Base-by-base conservation (phyloP, 2,113 vertebrate species). In the Platysteira castanea region DNA sequence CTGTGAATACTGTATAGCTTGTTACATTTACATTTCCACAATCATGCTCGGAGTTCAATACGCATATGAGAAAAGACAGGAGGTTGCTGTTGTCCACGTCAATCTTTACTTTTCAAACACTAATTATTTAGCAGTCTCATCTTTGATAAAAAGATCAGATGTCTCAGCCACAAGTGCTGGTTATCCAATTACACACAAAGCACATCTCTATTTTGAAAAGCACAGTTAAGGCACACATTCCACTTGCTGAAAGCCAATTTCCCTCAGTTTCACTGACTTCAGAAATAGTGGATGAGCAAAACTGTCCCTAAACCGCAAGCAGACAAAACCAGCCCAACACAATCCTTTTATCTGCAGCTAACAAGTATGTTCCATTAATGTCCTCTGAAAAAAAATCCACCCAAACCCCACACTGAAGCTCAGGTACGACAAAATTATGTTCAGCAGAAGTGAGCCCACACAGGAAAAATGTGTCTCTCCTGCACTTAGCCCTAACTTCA, bases 171-270 rank as follows among this genome's bases (percentile, higher is more conserved):
- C 54, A 52, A 90, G 54, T 80, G 71, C 41, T 86, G 35, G 46
- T 88, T 86, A 80, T 73, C 67, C 90, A 93, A 57, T 63, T 73
- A 85, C 54, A 74, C 41, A 70, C 47, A 89, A 57, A 89, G 46
- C 41, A 89, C 50, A 69, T 27, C 13, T 76, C 1, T 67, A 7
- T 50, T 90, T 83, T 60, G 52, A 76, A 89, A 87, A 91, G 60
- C 24, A 47, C 18, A 59, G 80, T 77, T 80, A 85, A 88, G 33
- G 46, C 39, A 61, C 42, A 35, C 7, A 10, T 80, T 80, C 65
- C 54, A 65, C 46, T 54, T 39, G 31, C 54, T 74, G 75, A 85
- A 92, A 79, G 59, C 41, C 46, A 20, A 53, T 84, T 71, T 67
- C 59, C 35, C 47, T 87, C 63, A 23, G 56, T 78, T 82, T 78